Evolutionary conservation across 2,797 vertebrate genomes (phyloP), one percentile per base, ranked within the genome.

Genomic region (Tiaroga cobitis): DNA sequence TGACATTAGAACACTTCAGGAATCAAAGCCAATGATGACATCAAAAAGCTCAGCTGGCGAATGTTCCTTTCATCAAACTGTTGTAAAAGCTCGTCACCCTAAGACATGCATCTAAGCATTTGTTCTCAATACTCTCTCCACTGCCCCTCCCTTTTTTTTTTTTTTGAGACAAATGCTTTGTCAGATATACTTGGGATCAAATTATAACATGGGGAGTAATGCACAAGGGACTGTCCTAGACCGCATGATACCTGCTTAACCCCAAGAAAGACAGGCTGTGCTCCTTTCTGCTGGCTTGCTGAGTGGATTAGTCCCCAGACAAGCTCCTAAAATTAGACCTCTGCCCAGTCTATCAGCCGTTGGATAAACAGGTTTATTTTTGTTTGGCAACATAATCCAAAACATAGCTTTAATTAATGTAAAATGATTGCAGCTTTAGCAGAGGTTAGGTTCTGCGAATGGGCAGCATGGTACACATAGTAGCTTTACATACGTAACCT

Each of bases 21-120:
- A 88, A 84, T 78, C 81, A 84, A 73, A 86, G 68, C 32, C 84
- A 84, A 82, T 82, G 86, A 88, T 89, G 88, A 88, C 90, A 90
- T 89, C 80, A 85, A 83, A 86, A 89, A 84, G 68, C 80, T 87
- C 34, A 85, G 82, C 82, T 86, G 82, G 59, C 10, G 41, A 85
- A 81, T 74, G 69, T 83, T 84, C 46, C 74, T 82, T 76, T 84
- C 84, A 88, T 87, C 87, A 85, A 63, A 69, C 80, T 67, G 56
- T 46, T 80, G 81, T 68, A 67, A 86, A 85, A 86, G 77, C 87
- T 81, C 39, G 74, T 84, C 82, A 84, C 61, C 80, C 80, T 78
- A 21, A 85, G 86, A 74, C 80, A 76, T 85, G 72, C 86, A 87
- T 88, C 86, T 83, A 85, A 89, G 86, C 84, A 90, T 84, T 86